A percentile compares a stretch with the other conserved stretches of the same genome.
Conservation (phyloP, 2,888 invertebrate genomes). For the Eudemis profundana region DNA sequence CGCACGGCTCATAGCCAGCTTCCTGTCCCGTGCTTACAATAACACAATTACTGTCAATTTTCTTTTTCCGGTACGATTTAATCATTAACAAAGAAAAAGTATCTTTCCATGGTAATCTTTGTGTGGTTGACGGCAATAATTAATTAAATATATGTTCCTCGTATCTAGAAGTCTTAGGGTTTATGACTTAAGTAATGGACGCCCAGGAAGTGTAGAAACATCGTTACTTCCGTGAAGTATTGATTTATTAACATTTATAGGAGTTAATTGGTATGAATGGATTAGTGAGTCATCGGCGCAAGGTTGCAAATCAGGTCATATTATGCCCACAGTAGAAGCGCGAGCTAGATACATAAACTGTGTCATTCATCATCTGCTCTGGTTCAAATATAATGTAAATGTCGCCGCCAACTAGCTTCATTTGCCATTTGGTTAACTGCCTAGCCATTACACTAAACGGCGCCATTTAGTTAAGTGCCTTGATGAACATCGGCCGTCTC, state of each 20-base stretch:
- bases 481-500: no score
- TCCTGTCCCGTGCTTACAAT: neutral
- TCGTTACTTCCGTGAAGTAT: constrained; percentile 19
- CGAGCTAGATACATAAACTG: no score
- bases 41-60: neutral
- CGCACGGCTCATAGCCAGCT: no score
- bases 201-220: constrained; percentile 32
- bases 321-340: constrained; percentile 35
- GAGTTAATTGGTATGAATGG: constrained; percentile 14
- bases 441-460: no score
- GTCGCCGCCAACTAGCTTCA: no score
- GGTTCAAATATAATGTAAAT: neutral
- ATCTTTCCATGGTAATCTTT: neutral
- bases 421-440: no score
- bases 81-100: neutral
- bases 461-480: no score
- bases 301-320: constrained; percentile 47
- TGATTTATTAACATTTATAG: constrained; percentile 6
- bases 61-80: neutral
- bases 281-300: constrained; percentile 49
- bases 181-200: constrained; percentile 1
- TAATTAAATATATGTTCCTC: constrained; percentile 12
- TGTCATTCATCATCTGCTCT: neutral
- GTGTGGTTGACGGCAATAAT: constrained; percentile 11
- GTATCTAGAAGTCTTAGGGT: constrained; percentile 12